These are phyloP conservation scores for Brachionus asplanchnoidis DNA, from an alignment of 1,140 invertebrate species.

Conservation along the genomic window DNA sequence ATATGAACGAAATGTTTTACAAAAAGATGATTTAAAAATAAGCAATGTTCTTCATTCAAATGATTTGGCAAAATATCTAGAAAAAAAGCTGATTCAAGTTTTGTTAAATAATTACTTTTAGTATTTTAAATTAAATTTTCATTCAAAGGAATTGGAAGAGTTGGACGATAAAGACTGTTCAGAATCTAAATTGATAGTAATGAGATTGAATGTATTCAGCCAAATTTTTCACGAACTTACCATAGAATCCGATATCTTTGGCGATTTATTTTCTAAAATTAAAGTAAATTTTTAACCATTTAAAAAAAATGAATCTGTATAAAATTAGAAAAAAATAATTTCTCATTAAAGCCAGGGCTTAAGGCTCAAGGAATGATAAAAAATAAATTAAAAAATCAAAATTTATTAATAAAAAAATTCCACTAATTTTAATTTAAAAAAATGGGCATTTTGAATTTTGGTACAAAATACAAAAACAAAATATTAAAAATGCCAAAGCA, in stretches of 20 bases:
- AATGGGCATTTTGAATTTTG: no score
- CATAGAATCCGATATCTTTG: not conserved
- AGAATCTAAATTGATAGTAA: not conserved
- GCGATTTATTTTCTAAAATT: not conserved
- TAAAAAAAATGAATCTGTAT: not conserved
- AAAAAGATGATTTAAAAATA: not conserved
- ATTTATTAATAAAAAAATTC: no score
- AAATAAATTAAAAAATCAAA: no score
- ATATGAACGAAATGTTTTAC: not conserved
- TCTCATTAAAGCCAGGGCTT: no score
- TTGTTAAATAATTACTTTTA: not conserved
- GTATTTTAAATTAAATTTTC: not conserved
- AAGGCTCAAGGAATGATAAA: no score
- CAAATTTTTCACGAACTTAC: not conserved
- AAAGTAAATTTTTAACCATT: not conserved
- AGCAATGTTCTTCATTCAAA: constrained; percentile 34
- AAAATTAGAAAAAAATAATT: no score
- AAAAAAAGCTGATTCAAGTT: not conserved
- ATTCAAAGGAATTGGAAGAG: not conserved
- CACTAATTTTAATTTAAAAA: no score
- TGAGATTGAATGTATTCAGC: not conserved
- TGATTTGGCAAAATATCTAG: not conserved
- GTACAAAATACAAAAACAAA: no score
- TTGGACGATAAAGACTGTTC: not conserved
- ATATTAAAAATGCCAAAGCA: no score